A percentile compares a stretch with the other conserved stretches of the same genome.
These are phyloP conservation scores for Melieria picta DNA, from an alignment of 2,888 invertebrate genomes.

Conservation along the genomic window DNA sequence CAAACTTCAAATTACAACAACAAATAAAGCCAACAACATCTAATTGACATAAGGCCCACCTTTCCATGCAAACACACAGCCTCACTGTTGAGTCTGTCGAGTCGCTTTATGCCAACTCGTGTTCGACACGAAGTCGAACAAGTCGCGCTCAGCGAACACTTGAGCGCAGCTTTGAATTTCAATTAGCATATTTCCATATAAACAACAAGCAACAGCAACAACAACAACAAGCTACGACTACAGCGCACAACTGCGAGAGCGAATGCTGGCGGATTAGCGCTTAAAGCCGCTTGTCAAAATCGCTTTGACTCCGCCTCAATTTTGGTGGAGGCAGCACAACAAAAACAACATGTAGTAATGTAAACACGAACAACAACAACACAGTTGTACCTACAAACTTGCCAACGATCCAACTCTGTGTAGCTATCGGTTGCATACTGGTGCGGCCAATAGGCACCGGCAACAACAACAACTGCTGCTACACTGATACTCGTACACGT, in stretches of 20 bases:
- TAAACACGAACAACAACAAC: constrained; percentile 27
- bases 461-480: too few relatives aligned
- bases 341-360: constrained; percentile 5
- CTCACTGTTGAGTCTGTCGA: too few relatives aligned
- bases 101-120: not conserved
- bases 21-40: too few relatives aligned
- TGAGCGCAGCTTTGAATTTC: not conserved
- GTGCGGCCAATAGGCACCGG: too few relatives aligned
- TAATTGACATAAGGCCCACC: too few relatives aligned
- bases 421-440: too few relatives aligned
- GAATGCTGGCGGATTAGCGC: not conserved
- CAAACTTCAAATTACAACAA: too few relatives aligned
- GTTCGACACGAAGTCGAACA: constrained; percentile 1
- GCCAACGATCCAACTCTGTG: too few relatives aligned
- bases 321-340: constrained; percentile 2
- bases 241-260: not conserved
- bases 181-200: constrained; percentile 17
- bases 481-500: too few relatives aligned
- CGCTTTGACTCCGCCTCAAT: constrained; percentile 26
- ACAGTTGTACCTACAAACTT: not conserved
- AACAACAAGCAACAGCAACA: not conserved
- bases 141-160: not conserved
- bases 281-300: constrained; percentile 7
- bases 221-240: not conserved
- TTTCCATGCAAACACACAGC: too few relatives aligned